Evolutionary conservation across 2,888 invertebrate species (phyloP).

Genomic region (Sinelater perroti): DNA sequence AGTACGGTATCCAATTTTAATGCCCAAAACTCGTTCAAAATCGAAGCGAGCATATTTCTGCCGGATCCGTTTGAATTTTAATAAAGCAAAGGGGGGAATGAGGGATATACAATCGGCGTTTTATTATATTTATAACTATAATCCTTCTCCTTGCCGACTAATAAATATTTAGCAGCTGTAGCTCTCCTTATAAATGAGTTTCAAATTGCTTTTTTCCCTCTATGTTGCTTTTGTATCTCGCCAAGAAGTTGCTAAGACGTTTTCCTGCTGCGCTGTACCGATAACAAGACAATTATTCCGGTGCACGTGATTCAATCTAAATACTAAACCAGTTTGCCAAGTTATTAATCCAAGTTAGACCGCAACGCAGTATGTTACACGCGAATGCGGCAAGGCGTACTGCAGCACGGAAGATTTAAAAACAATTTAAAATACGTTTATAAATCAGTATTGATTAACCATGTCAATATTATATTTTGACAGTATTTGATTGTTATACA

Average conservation of each 20-base stretch:
- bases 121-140: constrained; percentile 36
- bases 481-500: too few species aligned
- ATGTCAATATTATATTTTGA: too few species aligned
- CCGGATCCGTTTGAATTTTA: constrained; percentile 27
- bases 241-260: constrained; percentile 16
- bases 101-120: constrained; percentile 30
- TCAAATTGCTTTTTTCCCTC: constrained; percentile 26
- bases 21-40: constrained; percentile 18
- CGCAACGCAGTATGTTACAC: constrained; percentile 25
- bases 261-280: constrained; percentile 29
- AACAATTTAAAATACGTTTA: too few species aligned
- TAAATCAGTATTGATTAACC: too few species aligned
- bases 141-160: constrained; percentile 27
- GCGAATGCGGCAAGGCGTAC: constrained; percentile 25
- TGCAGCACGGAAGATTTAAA: too few species aligned
- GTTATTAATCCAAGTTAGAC: constrained; percentile 33
- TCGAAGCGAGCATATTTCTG: constrained; percentile 30
- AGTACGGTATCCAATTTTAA: constrained; percentile 24
- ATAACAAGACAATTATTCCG: constrained; percentile 36
- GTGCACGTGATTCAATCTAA: constrained; percentile 37
- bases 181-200: constrained; percentile 27
- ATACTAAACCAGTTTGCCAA: constrained; percentile 32
- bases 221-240: not conserved
- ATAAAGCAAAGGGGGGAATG: constrained; percentile 34
- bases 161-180: constrained; percentile 36